Percentiles rank a stretch among this genome's conserved stretches.
These are phyloP conservation scores for Solenodon paradoxus DNA, from an alignment of 2,113 vertebrate genomes.

Conservation along the genomic window DNA sequence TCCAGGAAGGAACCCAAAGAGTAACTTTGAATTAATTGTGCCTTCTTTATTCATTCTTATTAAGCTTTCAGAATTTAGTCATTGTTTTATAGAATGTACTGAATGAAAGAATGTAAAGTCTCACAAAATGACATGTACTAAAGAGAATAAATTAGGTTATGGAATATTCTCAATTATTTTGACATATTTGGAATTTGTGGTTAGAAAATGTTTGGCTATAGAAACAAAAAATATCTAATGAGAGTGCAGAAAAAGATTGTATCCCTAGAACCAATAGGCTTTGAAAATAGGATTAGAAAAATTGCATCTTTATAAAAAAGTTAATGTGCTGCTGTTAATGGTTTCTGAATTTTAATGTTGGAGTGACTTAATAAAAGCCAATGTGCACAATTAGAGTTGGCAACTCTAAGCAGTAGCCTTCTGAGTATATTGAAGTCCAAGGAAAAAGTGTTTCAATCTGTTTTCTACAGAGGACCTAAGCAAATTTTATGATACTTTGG, in stretches of 20 bases:
- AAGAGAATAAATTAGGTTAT: not conserved
- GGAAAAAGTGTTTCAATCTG: constrained; percentile 20
- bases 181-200: not conserved
- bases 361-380: constrained; percentile 29
- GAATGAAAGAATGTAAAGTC: not conserved
- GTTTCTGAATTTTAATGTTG: constrained; percentile 38
- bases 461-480: constrained; percentile 18
- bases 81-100: not conserved
- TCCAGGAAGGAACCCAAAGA: constrained; percentile 38
- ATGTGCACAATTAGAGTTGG: not conserved
- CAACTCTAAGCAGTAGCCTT: not conserved
- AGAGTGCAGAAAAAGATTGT: constrained; percentile 18
- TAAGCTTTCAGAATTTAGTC: constrained; percentile 38
- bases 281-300: constrained; percentile 30
- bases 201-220: not conserved
- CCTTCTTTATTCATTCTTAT: constrained; percentile 32
- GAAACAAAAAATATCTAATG: not conserved
- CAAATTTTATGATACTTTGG: not conserved
- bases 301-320: not conserved
- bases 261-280: not conserved
- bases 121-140: not conserved
- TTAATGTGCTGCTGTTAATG: constrained; percentile 3
- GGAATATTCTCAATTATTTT: not conserved
- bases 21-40: constrained; percentile 52
- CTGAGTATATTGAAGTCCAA: not conserved